Percentiles rank a stretch among this genome's conserved stretches.
Conservation (phyloP, 2,113 vertebrate species). For the Hyperoodon ampullatus region DNA sequence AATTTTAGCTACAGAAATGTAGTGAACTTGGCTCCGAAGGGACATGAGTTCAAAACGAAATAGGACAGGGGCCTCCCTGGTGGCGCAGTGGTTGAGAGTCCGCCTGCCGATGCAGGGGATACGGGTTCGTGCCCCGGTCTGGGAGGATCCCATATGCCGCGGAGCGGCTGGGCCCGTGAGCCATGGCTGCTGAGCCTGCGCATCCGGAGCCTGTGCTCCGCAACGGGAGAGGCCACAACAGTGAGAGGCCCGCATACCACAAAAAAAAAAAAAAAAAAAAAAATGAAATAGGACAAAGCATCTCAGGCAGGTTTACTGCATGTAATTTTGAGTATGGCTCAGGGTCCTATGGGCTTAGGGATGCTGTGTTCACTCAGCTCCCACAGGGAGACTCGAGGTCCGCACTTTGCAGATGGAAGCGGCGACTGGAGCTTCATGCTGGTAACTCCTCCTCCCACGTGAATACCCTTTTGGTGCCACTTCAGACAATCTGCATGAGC, state of each 20-base stretch:
- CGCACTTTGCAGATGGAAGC: neutral
- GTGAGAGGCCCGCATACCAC: too few species aligned
- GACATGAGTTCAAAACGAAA: neutral
- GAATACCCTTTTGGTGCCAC: neutral
- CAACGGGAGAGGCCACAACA: too few species aligned
- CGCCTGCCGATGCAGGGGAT: too few species aligned
- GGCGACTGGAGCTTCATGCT: neutral
- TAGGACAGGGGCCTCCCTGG: too few species aligned
- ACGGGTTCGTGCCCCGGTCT: too few species aligned
- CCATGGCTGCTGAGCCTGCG: too few species aligned
- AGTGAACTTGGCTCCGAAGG: neutral
- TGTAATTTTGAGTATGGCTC: neutral
- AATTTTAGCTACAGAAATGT: neutral
- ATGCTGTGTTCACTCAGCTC: neutral
- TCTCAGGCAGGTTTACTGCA: neutral
- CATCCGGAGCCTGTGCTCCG: too few species aligned
- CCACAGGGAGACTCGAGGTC: neutral
- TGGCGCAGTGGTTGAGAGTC: too few species aligned
- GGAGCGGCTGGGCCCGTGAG: too few species aligned
- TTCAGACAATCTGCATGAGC: neutral
- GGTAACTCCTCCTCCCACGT: neutral
- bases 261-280: too few species aligned
- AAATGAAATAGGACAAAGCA: neutral
- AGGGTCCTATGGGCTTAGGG: neutral
- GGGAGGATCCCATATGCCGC: too few species aligned